A percentile compares a stretch with the other conserved stretches of the same genome.
phyloP scores from a whole-genome alignment of 2,888 invertebrate genomes.

The Alsophila aescularia region DNA sequence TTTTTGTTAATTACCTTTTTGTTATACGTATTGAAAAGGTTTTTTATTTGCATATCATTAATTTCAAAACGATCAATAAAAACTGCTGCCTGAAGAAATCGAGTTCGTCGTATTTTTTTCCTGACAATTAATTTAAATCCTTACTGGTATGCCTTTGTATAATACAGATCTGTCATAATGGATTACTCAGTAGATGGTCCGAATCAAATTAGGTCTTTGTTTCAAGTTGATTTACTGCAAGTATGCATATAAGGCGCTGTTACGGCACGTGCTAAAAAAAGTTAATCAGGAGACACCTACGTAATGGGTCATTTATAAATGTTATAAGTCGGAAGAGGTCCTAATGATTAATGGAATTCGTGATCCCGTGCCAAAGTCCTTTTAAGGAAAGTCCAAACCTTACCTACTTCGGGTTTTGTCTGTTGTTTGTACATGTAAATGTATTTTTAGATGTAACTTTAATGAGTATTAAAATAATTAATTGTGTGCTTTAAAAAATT shows the following conservation, averaged over 20 bases:
- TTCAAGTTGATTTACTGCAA: conserved; percentile 18
- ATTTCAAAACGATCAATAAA: too few relatives aligned
- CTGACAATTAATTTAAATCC: neutral
- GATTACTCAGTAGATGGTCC: neutral
- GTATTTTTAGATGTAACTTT: too few relatives aligned
- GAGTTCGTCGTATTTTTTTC: too few relatives aligned
- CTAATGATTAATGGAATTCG: conserved; percentile 31
- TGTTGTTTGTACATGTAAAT: too few relatives aligned
- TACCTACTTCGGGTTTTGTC: too few relatives aligned
- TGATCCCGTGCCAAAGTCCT: conserved; percentile 9
- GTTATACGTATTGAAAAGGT: too few relatives aligned
- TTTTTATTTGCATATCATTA: too few relatives aligned
- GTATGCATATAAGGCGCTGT: conserved; percentile 20
- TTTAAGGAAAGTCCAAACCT: neutral
- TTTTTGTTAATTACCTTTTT: too few relatives aligned
- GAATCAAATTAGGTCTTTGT: conserved; percentile 4
- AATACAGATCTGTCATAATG: neutral
- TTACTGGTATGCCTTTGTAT: neutral
- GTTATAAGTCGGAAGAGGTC: conserved; percentile 33
- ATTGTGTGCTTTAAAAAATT: too few relatives aligned
- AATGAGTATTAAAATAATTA: too few relatives aligned
- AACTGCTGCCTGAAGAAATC: too few relatives aligned
- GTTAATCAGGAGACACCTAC: conserved; percentile 41
- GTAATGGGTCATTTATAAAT: conserved; percentile 31
- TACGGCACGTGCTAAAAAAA: conserved; percentile 36